These are phyloP conservation scores for Heterochromis multidens DNA, from an alignment of 2,113 vertebrate species.

Conservation along the genomic window DNA sequence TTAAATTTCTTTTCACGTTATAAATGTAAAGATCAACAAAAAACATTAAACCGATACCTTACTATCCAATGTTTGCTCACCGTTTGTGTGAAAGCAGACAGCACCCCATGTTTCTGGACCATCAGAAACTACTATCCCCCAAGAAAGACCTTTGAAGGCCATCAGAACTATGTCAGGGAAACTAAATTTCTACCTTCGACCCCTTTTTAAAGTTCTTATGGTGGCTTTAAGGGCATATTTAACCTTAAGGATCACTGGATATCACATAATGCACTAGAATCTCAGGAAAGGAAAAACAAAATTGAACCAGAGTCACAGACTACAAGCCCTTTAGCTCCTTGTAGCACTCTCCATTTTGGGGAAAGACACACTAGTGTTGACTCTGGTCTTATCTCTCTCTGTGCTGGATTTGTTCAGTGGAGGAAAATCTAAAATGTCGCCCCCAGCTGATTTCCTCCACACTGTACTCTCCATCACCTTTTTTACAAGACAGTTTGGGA, in stretches of 20 bases:
- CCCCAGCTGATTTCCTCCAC: not conserved
- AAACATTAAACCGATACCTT: not conserved
- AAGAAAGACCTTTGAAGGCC: not conserved
- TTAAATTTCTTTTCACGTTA: not conserved
- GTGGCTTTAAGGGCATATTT: not conserved
- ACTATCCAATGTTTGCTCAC: not conserved
- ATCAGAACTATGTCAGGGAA: accelerated
- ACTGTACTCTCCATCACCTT: not conserved
- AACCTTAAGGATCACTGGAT: not conserved
- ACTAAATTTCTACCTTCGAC: not conserved
- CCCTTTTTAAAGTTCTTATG: not conserved
- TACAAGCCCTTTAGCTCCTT: not conserved
- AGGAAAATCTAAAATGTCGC: not conserved
- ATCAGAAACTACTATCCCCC: not conserved
- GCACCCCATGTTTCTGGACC: not conserved
- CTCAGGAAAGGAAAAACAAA: not conserved
- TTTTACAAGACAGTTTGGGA: not conserved
- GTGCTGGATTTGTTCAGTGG: not conserved
- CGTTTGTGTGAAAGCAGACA: not conserved
- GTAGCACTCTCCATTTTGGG: not conserved
- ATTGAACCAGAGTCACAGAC: not conserved
- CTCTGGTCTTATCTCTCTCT: not conserved
- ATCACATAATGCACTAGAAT: not conserved
- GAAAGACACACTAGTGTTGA: not conserved
- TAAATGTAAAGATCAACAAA: not conserved